Percentiles rank a stretch among this genome's conserved stretches.
Evolutionary conservation across 2,888 invertebrate species (phyloP).

Genomic region (Dicycla oo): DNA sequence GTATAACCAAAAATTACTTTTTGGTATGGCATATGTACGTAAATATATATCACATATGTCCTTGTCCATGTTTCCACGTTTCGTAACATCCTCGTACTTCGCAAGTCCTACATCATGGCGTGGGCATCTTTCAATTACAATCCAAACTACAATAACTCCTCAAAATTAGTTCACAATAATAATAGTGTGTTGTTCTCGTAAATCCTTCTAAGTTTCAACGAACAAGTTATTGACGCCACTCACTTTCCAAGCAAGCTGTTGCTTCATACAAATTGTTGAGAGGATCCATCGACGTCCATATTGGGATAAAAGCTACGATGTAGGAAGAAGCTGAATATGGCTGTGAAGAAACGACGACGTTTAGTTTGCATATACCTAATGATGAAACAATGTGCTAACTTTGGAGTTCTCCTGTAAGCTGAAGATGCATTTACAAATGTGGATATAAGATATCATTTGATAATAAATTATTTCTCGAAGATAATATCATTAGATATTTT

Average conservation of each 20-base stretch:
- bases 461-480: not conserved
- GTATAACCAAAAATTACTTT: not conserved
- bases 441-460: not conserved
- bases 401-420: no score
- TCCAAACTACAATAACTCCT: conserved; percentile 40
- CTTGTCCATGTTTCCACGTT: conserved; percentile 9
- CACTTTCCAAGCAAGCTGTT: conserved; percentile 56
- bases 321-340: conserved; percentile 44
- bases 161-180: conserved; percentile 57
- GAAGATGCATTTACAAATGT: not conserved
- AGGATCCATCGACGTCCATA: conserved; percentile 51
- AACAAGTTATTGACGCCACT: conserved; percentile 56
- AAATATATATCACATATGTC: no score
- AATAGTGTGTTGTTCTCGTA: conserved; percentile 54
- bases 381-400: not conserved
- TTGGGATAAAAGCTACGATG: conserved; percentile 45
- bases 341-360: not conserved
- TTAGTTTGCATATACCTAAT: conserved; percentile 7
- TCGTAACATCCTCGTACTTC: conserved; percentile 3
- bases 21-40: not conserved
- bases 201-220: conserved; percentile 46
- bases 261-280: conserved; percentile 59
- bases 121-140: conserved; percentile 48
- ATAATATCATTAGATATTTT: not conserved
- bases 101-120: conserved; percentile 4